These are phyloP conservation scores for Ibidorhyncha struthersii DNA, from an alignment of 2,113 vertebrate genomes.

Conservation along the genomic window DNA sequence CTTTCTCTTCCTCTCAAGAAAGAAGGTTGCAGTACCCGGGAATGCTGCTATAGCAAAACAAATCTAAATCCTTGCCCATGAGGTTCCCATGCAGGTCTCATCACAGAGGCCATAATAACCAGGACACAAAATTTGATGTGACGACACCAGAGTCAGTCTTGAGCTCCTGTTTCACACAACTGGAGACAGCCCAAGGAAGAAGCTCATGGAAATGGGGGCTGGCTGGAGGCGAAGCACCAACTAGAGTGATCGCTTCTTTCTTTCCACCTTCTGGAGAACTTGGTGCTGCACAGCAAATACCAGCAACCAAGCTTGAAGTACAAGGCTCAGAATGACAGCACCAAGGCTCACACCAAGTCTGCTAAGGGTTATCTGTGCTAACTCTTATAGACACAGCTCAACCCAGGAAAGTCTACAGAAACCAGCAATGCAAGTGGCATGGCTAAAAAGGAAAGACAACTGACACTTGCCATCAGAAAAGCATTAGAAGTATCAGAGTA, in stretches of 20 bases:
- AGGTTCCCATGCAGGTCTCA: background rate
- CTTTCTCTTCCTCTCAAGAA: background rate
- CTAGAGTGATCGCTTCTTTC: background rate
- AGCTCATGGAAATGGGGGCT: background rate
- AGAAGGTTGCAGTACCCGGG: background rate
- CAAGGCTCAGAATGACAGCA: background rate
- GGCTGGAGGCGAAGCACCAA: background rate
- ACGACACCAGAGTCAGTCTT: background rate
- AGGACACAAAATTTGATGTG: background rate
- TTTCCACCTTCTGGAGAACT: background rate
- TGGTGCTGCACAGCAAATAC: background rate
- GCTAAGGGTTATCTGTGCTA: background rate
- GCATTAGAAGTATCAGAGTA: background rate
- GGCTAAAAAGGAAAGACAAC: background rate
- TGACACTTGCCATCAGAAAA: background rate
- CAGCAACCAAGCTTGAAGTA: background rate
- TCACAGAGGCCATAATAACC: background rate
- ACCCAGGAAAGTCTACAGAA: background rate
- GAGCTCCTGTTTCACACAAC: background rate
- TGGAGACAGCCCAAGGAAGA: background rate
- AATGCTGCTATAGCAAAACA: background rate
- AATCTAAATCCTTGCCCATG: background rate
- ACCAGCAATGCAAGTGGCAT: background rate
- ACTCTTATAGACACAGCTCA: background rate
- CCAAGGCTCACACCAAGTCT: background rate